These are phyloP conservation scores for Delia radicum DNA, from an alignment of 1,140 invertebrate genomes.

Conservation along the genomic window DNA sequence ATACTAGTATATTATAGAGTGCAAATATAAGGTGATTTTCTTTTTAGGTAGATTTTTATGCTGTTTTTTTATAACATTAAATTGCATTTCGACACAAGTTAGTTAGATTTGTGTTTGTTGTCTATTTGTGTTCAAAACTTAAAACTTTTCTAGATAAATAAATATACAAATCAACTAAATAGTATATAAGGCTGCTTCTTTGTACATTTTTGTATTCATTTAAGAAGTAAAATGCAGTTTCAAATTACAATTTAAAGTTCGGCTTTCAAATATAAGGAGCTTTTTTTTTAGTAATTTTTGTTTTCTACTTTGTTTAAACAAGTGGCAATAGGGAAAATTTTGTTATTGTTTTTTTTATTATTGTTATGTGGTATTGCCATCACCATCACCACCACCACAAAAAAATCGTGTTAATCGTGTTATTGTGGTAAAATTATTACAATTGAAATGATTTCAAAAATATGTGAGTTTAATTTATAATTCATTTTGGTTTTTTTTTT, in stretches of 20 bases:
- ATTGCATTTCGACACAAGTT: conserved; percentile 10
- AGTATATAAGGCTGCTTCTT: neutral
- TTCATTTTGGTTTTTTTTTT: neutral
- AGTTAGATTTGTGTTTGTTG: neutral
- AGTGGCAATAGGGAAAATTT: neutral
- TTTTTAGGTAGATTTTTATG: neutral
- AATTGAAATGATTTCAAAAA: neutral
- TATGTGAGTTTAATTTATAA: conserved; percentile 8
- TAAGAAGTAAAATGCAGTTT: neutral
- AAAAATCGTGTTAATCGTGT: conserved; percentile 11
- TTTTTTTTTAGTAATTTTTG: too few species aligned
- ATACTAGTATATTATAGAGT: neutral
- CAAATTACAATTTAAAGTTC: neutral
- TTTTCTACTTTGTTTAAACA: neutral
- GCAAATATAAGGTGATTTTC: neutral
- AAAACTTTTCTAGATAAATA: neutral
- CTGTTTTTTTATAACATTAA: neutral
- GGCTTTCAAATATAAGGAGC: neutral
- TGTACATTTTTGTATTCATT: neutral
- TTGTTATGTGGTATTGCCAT: neutral
- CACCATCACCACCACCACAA: neutral
- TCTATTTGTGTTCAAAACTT: neutral
- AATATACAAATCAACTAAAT: neutral
- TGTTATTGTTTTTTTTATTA: neutral
- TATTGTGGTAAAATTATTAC: conserved; percentile 8